These are phyloP conservation scores for Arion vulgaris DNA, from an alignment of 1,140 invertebrate genomes.

Conservation along the genomic window DNA sequence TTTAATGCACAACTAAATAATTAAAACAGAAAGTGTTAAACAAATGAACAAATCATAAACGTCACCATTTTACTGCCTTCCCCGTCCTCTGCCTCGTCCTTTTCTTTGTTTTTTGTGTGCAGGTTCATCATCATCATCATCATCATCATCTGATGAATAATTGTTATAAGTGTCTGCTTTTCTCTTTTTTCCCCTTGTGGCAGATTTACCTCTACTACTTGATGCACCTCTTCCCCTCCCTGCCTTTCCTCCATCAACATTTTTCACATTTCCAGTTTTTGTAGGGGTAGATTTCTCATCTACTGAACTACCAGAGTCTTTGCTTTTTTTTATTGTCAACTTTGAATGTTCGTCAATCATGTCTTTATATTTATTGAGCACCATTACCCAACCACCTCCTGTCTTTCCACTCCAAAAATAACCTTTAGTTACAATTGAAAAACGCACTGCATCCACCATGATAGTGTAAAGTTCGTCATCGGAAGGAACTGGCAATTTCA, in stretches of 20 bases:
- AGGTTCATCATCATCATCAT: background rate
- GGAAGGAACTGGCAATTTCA: slow-evolving; percentile 56
- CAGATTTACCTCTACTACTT: slow-evolving; percentile 2
- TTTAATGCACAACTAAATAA: too few species aligned
- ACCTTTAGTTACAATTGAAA: slow-evolving; percentile 51
- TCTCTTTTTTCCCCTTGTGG: background rate
- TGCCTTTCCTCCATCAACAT: slow-evolving; percentile 30
- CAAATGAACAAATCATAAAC: too few species aligned
- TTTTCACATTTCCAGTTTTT: slow-evolving; percentile 21
- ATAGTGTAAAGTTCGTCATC: slow-evolving; percentile 49
- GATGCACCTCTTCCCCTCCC: slow-evolving; percentile 30
- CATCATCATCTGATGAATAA: background rate
- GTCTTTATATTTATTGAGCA: slow-evolving; percentile 45
- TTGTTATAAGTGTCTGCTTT: too few species aligned
- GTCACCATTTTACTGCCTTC: too few species aligned
- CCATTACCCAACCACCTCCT: slow-evolving; percentile 50
- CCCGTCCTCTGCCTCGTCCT: background rate
- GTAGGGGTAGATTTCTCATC: slow-evolving; percentile 5
- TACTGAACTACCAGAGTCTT: background rate
- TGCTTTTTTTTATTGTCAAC: background rate
- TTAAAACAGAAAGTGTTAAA: too few species aligned
- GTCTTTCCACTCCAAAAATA: slow-evolving; percentile 54
- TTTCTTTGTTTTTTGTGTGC: background rate
- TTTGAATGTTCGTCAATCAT: slow-evolving; percentile 24
- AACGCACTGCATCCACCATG: slow-evolving; percentile 47